These are phyloP conservation scores for Catalaphyllia jardinei DNA, from an alignment of 64 coral and sea anemone species.

Conservation along the genomic window DNA sequence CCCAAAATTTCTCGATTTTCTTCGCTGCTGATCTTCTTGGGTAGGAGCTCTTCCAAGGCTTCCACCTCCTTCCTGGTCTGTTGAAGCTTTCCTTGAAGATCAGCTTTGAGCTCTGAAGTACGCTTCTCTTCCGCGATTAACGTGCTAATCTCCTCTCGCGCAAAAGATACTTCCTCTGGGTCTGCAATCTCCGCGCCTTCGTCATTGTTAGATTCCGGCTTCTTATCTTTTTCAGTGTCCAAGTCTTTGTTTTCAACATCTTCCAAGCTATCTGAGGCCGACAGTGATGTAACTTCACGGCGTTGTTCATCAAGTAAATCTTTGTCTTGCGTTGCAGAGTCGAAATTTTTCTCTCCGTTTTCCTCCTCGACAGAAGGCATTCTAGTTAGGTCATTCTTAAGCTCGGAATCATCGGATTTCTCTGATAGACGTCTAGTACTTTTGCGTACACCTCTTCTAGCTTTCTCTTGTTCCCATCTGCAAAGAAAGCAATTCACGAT, in stretches of 20 bases:
- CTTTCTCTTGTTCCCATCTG: conserved; percentile 94
- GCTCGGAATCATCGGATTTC: neutral
- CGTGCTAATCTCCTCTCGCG: conserved; percentile 82
- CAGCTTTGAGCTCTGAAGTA: conserved; percentile 59
- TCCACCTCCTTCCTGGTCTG: conserved; percentile 89
- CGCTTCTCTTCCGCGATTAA: conserved; percentile 82
- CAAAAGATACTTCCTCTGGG: conserved; percentile 79
- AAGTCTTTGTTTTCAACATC: conserved; percentile 93
- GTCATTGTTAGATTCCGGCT: neutral
- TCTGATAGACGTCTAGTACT: conserved; percentile 2
- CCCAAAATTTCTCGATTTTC: conserved; percentile 90
- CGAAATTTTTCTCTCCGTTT: neutral
- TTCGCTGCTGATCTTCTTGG: conserved; percentile 89
- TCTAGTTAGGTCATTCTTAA: neutral
- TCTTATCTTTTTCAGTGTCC: conserved; percentile 80
- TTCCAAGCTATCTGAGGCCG: conserved; percentile 60
- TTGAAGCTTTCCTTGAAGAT: conserved; percentile 75
- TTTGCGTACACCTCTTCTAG: conserved; percentile 48
- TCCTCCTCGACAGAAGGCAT: neutral
- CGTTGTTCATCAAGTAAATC: conserved; percentile 11
- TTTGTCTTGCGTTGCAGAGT: conserved; percentile 24
- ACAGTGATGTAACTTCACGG: conserved; percentile 1
- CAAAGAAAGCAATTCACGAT: neutral
- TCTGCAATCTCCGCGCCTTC: conserved; percentile 44
- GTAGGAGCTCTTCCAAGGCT: conserved; percentile 78